These are phyloP conservation scores for Pseudeuparius sepicola DNA, from an alignment of 2,888 invertebrate genomes.

Conservation along the genomic window DNA sequence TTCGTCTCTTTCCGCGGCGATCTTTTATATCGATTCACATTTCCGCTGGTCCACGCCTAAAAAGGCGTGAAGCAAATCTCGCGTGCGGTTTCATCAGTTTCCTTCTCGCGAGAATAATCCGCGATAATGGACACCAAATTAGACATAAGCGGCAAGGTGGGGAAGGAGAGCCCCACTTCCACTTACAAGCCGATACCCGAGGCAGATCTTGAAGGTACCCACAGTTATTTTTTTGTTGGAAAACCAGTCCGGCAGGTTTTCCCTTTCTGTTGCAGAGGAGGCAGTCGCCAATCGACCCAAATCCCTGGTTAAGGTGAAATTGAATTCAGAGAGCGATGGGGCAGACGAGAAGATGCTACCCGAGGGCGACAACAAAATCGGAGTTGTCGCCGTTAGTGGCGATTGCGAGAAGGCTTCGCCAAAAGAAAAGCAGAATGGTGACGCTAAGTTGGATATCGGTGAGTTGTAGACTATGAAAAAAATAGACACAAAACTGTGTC, in stretches of 20 bases:
- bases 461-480: too few species aligned
- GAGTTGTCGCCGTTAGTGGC: constrained; percentile 45
- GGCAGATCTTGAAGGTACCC: constrained; percentile 44
- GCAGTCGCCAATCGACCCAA: constrained; percentile 36
- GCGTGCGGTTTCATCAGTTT: too few species aligned
- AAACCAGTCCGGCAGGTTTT: constrained; percentile 2
- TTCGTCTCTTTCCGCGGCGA: too few species aligned
- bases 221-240: constrained; percentile 5
- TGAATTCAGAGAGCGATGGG: constrained; percentile 44
- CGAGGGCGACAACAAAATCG: constrained; percentile 46
- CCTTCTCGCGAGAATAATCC: too few species aligned
- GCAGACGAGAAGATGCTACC: constrained; percentile 62
- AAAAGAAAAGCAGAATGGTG: constrained; percentile 66
- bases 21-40: too few species aligned
- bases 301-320: constrained; percentile 37
- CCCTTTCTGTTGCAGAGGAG: constrained; percentile 25
- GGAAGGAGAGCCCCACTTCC: constrained; percentile 29
- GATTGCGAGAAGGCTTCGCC: constrained; percentile 62
- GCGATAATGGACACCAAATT: constrained; percentile 45
- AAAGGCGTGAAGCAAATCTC: too few species aligned
- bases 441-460: constrained; percentile 80
- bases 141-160: constrained; percentile 31
- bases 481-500: too few species aligned
- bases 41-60: too few species aligned
- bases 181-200: constrained; percentile 51